A percentile compares a stretch with the other conserved stretches of the same genome.
These are phyloP conservation scores for Parthenolecanium corni DNA, from an alignment of 2,888 invertebrate species.

Conservation along the genomic window DNA sequence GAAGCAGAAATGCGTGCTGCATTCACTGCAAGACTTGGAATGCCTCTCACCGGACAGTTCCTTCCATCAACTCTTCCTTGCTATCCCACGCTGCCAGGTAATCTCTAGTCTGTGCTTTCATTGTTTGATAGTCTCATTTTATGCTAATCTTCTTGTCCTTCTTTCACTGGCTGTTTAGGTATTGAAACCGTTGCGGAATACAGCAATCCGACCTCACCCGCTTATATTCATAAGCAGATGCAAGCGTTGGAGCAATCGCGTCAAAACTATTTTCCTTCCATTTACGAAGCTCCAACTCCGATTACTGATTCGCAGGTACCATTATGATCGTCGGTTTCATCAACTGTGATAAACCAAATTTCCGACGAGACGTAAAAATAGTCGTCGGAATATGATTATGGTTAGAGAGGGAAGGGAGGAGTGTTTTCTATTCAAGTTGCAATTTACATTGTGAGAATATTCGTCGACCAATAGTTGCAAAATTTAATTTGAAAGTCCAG, in stretches of 20 bases:
- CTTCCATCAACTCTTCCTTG: conserved; percentile 56
- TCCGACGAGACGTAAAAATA: background rate
- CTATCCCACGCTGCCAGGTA: conserved; percentile 52
- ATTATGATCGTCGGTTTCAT: background rate
- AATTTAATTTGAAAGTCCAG: too few relatives aligned
- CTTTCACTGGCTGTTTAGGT: background rate
- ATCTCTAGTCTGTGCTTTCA: background rate
- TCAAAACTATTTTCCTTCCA: conserved; percentile 30
- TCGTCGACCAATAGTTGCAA: too few relatives aligned
- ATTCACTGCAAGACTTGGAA: conserved; percentile 53
- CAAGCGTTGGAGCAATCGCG: conserved; percentile 43
- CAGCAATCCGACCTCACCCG: conserved; percentile 40
- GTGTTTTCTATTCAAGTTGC: too few relatives aligned
- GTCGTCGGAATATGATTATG: background rate
- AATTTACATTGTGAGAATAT: too few relatives aligned
- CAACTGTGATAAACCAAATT: too few relatives aligned
- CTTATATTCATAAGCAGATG: conserved; percentile 46
- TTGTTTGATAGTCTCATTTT: too few relatives aligned
- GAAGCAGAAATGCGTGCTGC: conserved; percentile 69
- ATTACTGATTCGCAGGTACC: conserved; percentile 52
- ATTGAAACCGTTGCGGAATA: conserved; percentile 36
- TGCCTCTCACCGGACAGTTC: conserved; percentile 55
- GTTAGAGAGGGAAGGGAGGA: too few relatives aligned
- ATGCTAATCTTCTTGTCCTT: too few relatives aligned
- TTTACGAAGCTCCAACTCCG: conserved; percentile 22